phyloP scores from a whole-genome alignment of 2,797 vertebrate species.

The Pelodytes ibericus region DNA sequence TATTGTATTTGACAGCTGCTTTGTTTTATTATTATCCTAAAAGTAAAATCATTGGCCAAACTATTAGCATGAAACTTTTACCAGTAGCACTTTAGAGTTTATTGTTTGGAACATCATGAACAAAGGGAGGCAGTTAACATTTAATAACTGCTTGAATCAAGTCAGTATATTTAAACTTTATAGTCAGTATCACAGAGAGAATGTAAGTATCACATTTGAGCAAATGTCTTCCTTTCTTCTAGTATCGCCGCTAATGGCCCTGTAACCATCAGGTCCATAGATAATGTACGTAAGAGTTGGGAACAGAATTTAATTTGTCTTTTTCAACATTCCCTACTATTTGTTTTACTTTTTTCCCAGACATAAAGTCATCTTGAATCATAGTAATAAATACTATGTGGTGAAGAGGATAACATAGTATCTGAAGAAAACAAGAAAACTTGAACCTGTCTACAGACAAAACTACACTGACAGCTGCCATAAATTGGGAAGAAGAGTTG shows the following conservation, averaged over 20 bases:
- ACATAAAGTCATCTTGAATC: too few species aligned
- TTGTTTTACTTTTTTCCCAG: too few species aligned
- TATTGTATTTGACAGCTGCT: slow-evolving; percentile 1
- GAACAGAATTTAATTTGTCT: not conserved
- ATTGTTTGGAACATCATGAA: slow-evolving; percentile 52
- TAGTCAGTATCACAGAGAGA: slow-evolving; percentile 28
- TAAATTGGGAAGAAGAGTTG: too few species aligned
- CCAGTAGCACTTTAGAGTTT: slow-evolving; percentile 21
- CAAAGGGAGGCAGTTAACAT: slow-evolving; percentile 49
- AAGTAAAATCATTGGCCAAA: slow-evolving; percentile 32
- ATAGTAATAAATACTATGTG: too few species aligned
- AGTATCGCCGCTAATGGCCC: not conserved
- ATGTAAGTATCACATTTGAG: slow-evolving; percentile 18
- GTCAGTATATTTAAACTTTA: slow-evolving; percentile 36
- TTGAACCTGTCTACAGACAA: too few species aligned
- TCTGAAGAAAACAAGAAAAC: too few species aligned
- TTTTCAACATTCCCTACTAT: too few species aligned
- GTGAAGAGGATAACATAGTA: too few species aligned
- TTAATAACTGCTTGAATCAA: slow-evolving; percentile 46
- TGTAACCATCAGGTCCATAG: not conserved
- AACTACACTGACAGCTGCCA: too few species aligned
- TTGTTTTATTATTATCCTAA: slow-evolving; percentile 31
- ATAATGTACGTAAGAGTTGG: not conserved
- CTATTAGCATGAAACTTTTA: slow-evolving; percentile 46
- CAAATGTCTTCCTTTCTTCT: slow-evolving; percentile 10